Evolutionary conservation across 2,888 invertebrate species (phyloP), one percentile per base, ranked within the genome.

Genomic region (Aquatica leii): DNA sequence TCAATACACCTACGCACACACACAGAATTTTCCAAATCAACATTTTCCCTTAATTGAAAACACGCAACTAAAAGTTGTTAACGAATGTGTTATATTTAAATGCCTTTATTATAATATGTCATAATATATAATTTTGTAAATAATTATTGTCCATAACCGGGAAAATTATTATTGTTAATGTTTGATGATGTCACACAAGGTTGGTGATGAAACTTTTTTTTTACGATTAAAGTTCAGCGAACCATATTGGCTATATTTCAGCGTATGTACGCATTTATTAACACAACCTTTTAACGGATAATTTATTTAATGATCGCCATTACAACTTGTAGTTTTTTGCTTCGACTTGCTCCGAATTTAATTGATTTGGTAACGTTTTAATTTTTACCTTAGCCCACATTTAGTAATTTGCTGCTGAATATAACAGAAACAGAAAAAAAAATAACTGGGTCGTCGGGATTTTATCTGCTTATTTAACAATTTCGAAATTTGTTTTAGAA

Each of bases 131-230:
- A 37, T 37, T 37, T 37, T 37, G 4, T 37, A 8, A 5, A 37
- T 5, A 24, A 6, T 24, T 24, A 24, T 24, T 24, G 24, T 2
- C 24, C 24, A 24, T 24, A 4, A n/a, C 37, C 46, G 20, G 46
- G 46, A 46, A 46, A 46, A 20, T 46, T 46, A 46, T 46, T 11
- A 6, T 18, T 20, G n/a, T 18, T 18, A 46, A 18, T 9, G 18
- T 46, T 18, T 18, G 18, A 18, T 9, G 18, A 18, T 24, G 24
- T 18, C 18, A 20, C 18, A 46, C 46, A 46, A 46, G 46, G 46
- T n/a, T 46, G 46, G n/a, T 46, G 46, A 43, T 46, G 46, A 46
- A 46, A 46, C 11, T 15, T 46, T 18, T 46, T 46, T n/a, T 46
- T 20, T 3, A 17, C n/a, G 46, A 17, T 46, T 3, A 9, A 46